Conservation (phyloP, 2,113 vertebrate genomes). For the Gobio gobio region DNA sequence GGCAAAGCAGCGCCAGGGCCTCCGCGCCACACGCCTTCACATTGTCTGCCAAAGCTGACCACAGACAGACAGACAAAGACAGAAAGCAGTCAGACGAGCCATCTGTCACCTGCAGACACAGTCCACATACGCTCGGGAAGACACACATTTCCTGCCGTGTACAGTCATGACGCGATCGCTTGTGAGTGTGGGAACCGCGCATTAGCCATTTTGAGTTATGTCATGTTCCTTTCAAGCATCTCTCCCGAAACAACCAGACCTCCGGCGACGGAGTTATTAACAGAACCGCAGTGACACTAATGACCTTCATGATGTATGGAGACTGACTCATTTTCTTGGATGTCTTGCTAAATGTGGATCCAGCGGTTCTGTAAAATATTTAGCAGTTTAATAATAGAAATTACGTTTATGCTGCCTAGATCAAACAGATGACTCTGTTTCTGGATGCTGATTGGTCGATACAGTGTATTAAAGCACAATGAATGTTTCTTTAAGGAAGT, state of each 20-base stretch:
- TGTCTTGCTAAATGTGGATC: background rate
- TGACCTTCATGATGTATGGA: background rate
- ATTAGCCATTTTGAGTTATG: background rate
- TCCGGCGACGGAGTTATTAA: constrained; percentile 1
- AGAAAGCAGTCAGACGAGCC: constrained; percentile 33
- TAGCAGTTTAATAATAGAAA: background rate
- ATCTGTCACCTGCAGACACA: constrained; percentile 48
- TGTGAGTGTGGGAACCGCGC: background rate
- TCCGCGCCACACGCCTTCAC: constrained; percentile 84
- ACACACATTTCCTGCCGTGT: constrained; percentile 23
- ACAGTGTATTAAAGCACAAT: background rate
- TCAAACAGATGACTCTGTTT: background rate
- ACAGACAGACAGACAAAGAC: background rate
- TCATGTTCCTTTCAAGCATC: constrained; percentile 7
- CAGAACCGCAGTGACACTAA: constrained; percentile 4
- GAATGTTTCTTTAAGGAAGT: background rate
- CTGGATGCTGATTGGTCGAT: background rate
- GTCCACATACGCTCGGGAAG: constrained; percentile 17
- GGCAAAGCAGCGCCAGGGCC: constrained; percentile 79
- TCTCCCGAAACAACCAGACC: background rate
- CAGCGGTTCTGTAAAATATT: background rate
- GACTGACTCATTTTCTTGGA: background rate
- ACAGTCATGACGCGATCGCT: background rate
- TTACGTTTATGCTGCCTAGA: background rate
- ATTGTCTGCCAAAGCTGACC: constrained; percentile 82